phyloP scores from a whole-genome alignment of 2,888 invertebrate species.

The Sphaerophoria taeniata region DNA sequence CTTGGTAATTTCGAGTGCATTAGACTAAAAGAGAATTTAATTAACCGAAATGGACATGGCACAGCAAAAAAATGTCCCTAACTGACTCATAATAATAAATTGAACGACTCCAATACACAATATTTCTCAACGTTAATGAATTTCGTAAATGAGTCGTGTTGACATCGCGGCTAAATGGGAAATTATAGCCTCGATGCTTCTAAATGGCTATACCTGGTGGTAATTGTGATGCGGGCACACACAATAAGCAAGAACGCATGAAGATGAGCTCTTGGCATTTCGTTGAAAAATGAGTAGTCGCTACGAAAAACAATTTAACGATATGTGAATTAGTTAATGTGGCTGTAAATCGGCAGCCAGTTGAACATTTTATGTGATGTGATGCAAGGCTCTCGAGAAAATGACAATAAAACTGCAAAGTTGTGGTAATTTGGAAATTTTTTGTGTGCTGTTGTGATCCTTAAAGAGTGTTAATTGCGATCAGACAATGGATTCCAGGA shows the following conservation, averaged over 20 bases:
- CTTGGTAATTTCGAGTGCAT: conserved; percentile 63
- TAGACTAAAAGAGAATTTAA: conserved; percentile 68
- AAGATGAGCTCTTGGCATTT: conserved; percentile 32
- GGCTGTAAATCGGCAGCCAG: conserved; percentile 50
- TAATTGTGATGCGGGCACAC: conserved; percentile 39
- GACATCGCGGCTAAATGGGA: conserved; percentile 71
- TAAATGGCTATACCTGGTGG: conserved; percentile 35
- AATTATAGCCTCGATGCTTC: conserved; percentile 54
- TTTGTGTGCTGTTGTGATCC: neutral
- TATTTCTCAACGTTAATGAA: conserved; percentile 74
- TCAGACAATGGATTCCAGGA: conserved; percentile 41
- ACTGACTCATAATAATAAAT: conserved; percentile 71
- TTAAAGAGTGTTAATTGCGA: conserved; percentile 39
- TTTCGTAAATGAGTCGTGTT: conserved; percentile 72
- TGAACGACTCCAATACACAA: conserved; percentile 67
- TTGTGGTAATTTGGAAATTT: neutral
- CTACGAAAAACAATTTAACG: conserved; percentile 67
- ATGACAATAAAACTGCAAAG: neutral
- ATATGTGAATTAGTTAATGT: conserved; percentile 67
- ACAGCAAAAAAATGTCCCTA: conserved; percentile 29
- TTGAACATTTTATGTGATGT: neutral
- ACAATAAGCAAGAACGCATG: conserved; percentile 2
- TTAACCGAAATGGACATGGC: conserved; percentile 59
- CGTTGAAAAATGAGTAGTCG: conserved; percentile 43
- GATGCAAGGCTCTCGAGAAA: neutral